Conservation (phyloP, 1,140 invertebrate species). For the Cydia fagiglandana region DNA sequence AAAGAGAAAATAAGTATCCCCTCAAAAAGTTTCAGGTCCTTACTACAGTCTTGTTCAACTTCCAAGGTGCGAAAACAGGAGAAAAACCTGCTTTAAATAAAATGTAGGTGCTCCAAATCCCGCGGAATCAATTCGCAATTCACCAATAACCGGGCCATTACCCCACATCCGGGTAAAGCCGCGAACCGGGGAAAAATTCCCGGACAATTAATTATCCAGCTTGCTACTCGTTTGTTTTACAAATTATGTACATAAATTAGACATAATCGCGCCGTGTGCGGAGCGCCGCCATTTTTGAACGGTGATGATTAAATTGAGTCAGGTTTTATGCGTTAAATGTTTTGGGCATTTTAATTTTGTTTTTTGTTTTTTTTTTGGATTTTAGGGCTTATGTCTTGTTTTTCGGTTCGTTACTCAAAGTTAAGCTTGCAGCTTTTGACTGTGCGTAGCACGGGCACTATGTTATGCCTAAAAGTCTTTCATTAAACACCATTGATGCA, state of each 20-base stretch:
- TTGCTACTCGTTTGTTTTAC: conserved; percentile 19
- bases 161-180: conserved; percentile 6
- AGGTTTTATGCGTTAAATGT: conserved; percentile 9
- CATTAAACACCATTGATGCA: too few relatives aligned
- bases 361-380: neutral
- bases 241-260: conserved; percentile 32
- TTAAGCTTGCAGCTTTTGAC: too few relatives aligned
- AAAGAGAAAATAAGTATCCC: too few relatives aligned
- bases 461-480: too few relatives aligned
- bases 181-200: conserved; percentile 22
- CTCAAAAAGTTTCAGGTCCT: too few relatives aligned
- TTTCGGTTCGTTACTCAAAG: neutral
- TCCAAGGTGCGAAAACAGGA: neutral
- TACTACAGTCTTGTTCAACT: too few relatives aligned
- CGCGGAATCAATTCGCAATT: conserved; percentile 26
- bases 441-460: too few relatives aligned
- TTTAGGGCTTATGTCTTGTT: neutral
- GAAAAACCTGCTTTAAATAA: neutral
- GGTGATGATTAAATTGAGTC: conserved; percentile 11
- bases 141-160: conserved; percentile 23
- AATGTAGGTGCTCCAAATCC: neutral
- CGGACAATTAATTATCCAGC: conserved; percentile 23
- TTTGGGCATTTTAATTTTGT: neutral
- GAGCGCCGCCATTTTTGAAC: conserved; percentile 8
- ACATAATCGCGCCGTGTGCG: conserved; percentile 26